A percentile compares a stretch with the other conserved stretches of the same genome.
Conservation (phyloP, 2,797 vertebrate species). For the Euthynnus affinis region DNA sequence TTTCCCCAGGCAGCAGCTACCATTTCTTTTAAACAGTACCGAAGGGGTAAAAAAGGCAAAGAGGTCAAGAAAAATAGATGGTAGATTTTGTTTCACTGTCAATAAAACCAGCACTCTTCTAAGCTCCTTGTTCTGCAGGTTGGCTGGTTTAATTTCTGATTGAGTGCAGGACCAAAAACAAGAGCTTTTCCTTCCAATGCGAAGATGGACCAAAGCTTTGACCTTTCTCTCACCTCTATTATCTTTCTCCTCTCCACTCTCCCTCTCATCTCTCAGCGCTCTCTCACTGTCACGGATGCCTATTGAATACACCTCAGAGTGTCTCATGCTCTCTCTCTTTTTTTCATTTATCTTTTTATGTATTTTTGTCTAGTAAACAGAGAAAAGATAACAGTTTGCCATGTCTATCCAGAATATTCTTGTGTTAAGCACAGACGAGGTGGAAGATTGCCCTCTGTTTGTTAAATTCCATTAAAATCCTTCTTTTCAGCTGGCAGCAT, state of each 20-base stretch:
- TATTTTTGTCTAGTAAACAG: conserved; percentile 51
- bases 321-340: conserved; percentile 39
- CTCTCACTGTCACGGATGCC: conserved; percentile 69
- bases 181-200: conserved; percentile 73
- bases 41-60: conserved; percentile 38
- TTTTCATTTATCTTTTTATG: conserved; percentile 43
- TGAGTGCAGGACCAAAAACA: conserved; percentile 76
- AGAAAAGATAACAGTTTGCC: conserved; percentile 50
- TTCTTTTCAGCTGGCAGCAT: not conserved
- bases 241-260: conserved; percentile 72
- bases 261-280: conserved; percentile 74
- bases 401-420: conserved; percentile 33
- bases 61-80: conserved; percentile 54
- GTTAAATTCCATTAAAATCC: conserved; percentile 32
- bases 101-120: conserved; percentile 68
- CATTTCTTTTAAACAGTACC: conserved; percentile 57
- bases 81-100: conserved; percentile 67
- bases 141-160: conserved; percentile 75
- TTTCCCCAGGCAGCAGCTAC: conserved; percentile 33
- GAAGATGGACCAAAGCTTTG: conserved; percentile 69
- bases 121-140: conserved; percentile 59
- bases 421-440: conserved; percentile 35
- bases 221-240: conserved; percentile 83
- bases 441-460: conserved; percentile 22
- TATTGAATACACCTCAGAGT: conserved; percentile 67